phyloP scores from a whole-genome alignment of 2,113 vertebrate genomes.

The Scophthalmus maximus region DNA sequence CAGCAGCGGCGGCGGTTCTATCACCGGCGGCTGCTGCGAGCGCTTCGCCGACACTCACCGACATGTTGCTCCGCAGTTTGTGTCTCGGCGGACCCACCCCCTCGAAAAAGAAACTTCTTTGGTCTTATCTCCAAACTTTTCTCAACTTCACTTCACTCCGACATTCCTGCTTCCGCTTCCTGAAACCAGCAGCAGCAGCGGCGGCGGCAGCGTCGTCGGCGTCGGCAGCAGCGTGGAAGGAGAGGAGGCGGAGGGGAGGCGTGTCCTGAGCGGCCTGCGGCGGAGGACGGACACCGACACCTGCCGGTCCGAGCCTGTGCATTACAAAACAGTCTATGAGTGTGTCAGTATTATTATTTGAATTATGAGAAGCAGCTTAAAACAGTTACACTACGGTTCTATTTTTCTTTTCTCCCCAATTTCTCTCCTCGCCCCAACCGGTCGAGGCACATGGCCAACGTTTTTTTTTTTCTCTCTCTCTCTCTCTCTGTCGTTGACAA shows the following conservation, averaged over 20 bases:
- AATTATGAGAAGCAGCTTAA: too few species aligned
- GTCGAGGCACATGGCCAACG: too few species aligned
- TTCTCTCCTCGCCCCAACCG: too few species aligned
- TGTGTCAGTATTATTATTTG: too few species aligned
- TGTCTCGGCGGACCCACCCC: too few species aligned
- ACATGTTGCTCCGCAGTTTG: constrained; percentile 48
- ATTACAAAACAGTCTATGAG: background rate
- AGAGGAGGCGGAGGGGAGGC: constrained; percentile 24
- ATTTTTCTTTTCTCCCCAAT: too few species aligned
- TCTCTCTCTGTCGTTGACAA: too few species aligned
- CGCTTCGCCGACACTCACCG: constrained; percentile 45
- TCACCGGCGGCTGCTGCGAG: background rate
- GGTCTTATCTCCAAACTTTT: constrained; percentile 71
- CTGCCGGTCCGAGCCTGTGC: background rate
- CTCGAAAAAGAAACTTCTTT: too few species aligned
- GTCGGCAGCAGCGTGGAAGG: background rate
- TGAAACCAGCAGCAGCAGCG: constrained; percentile 49
- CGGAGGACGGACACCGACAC: constrained; percentile 27
- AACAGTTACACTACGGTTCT: too few species aligned
- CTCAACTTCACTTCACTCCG: constrained; percentile 63
- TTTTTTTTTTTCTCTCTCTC: too few species aligned
- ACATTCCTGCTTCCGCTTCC: constrained; percentile 81
- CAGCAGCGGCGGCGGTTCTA: too few species aligned
- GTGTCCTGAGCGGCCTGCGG: constrained; percentile 13
- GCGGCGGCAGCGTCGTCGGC: constrained; percentile 15